Evolutionary conservation across 2,797 vertebrate genomes (phyloP).

Genomic region (Peromyscus aztecus): DNA sequence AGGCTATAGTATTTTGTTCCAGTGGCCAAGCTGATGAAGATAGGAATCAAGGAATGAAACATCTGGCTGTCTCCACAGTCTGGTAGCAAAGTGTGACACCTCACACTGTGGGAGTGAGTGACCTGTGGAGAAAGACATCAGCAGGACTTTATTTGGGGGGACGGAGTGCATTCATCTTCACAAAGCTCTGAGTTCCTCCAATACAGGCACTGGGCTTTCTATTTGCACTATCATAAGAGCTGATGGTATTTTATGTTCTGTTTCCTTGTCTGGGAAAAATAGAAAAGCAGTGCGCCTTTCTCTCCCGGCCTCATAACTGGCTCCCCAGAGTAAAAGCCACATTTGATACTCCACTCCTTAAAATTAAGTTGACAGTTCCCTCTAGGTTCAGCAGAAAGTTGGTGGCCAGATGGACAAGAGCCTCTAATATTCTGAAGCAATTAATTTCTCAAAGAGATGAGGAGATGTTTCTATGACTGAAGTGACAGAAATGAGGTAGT

Average conservation of each 20-base stretch:
- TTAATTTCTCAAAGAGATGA: slow-evolving; percentile 60
- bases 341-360: not conserved
- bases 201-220: not conserved
- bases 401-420: not conserved
- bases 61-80: not conserved
- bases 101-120: not conserved
- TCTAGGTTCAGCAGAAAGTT: not conserved
- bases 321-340: not conserved
- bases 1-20: not conserved
- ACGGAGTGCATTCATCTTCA: not conserved
- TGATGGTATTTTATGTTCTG: not conserved
- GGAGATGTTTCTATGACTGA: slow-evolving; percentile 20
- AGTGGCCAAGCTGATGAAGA: not conserved
- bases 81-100: not conserved
- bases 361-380: not conserved
- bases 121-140: not conserved
- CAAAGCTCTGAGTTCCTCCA: not conserved
- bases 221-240: not conserved
- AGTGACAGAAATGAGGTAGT: slow-evolving; percentile 35
- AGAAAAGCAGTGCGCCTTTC: not conserved
- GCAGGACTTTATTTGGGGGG: not conserved
- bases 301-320: not conserved
- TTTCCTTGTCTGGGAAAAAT: not conserved
- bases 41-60: not conserved
- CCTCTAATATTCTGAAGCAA: slow-evolving; percentile 61